phyloP scores from a whole-genome alignment of 2,888 invertebrate species.

The Atherix ibis region DNA sequence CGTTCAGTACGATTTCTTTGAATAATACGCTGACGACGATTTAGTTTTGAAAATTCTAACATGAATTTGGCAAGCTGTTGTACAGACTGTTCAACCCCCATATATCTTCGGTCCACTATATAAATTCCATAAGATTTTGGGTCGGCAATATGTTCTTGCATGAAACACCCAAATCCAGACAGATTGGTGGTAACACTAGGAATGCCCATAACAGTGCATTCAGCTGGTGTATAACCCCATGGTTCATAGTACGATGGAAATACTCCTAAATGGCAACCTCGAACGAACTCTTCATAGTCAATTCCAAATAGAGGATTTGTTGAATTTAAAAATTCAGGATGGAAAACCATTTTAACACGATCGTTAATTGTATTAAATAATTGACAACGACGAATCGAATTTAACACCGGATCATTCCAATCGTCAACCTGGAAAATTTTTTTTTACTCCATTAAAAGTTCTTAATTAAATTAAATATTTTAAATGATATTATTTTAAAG shows the following conservation, averaged over 20 bases:
- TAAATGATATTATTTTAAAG: no score
- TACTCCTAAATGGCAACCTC: conserved; percentile 96
- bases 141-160: conserved; percentile 94
- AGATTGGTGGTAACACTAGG: conserved; percentile 96
- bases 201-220: conserved; percentile 99
- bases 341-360: conserved; percentile 96
- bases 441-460: no score
- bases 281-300: conserved; percentile 98
- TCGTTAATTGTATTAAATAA: conserved; percentile 88
- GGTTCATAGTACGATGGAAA: conserved; percentile 99
- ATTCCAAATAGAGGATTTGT: conserved; percentile 95
- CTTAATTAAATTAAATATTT: no score
- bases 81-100: conserved; percentile 77
- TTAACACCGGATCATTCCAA: conserved; percentile 77
- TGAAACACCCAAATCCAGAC: conserved; percentile 96
- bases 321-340: conserved; percentile 95
- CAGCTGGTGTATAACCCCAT: conserved; percentile 99
- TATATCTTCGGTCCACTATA: conserved; percentile 86
- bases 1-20: conserved; percentile 96
- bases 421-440: conserved; percentile 44
- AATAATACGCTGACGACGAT: conserved; percentile 90
- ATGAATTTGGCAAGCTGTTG: conserved; percentile 82
- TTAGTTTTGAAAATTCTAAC: conserved; percentile 82
- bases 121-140: conserved; percentile 98
- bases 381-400: conserved; percentile 73